These are phyloP conservation scores for Meloidogyne exigua DNA, from an alignment of 1,140 invertebrate species.

Conservation along the genomic window DNA sequence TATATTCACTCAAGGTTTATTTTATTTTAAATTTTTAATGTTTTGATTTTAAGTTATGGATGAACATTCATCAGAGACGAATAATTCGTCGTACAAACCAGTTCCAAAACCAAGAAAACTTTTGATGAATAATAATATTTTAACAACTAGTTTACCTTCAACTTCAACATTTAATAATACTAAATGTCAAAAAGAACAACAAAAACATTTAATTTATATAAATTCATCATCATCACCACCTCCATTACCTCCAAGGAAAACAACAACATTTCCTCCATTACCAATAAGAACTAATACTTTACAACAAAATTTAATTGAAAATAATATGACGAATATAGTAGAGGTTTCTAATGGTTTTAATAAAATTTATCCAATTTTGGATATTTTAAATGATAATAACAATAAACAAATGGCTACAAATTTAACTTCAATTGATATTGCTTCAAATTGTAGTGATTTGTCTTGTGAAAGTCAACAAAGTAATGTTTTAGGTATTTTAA, in stretches of 20 bases:
- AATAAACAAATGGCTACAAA: background rate
- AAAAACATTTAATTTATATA: background rate
- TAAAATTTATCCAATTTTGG: slow-evolving; percentile 22
- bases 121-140: slow-evolving; percentile 14
- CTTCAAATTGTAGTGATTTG: slow-evolving; percentile 1
- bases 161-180: slow-evolving; percentile 7
- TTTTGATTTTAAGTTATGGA: background rate
- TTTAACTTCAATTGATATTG: background rate
- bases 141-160: background rate
- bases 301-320: background rate
- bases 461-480: background rate
- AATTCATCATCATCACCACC: slow-evolving; percentile 10
- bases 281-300: background rate
- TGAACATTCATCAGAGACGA: background rate
- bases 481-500: slow-evolving; percentile 6
- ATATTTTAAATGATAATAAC: slow-evolving; percentile 11
- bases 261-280: slow-evolving; percentile 11
- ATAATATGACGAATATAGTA: background rate
- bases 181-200: slow-evolving; percentile 2
- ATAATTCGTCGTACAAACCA: slow-evolving; percentile 13
- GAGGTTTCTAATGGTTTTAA: background rate
- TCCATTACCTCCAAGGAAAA: slow-evolving; percentile 23
- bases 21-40: background rate
- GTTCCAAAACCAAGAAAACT: slow-evolving; percentile 24
- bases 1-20: background rate